A percentile compares a stretch with the other conserved stretches of the same genome.
Conservation (phyloP, 2,888 invertebrate genomes). For the Diarsia brunnea region DNA sequence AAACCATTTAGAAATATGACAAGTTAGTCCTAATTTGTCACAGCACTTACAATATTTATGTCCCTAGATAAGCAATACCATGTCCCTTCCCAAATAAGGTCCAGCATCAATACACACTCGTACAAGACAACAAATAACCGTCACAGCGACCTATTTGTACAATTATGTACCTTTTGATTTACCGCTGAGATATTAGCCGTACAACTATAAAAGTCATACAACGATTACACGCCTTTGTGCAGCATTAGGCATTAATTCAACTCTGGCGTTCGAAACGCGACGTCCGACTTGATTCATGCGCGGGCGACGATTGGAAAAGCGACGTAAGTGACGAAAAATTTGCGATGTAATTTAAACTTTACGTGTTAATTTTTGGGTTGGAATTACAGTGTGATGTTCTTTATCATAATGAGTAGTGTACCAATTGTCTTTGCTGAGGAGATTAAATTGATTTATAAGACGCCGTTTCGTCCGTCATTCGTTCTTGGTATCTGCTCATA, state of each 20-base stretch:
- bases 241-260: conserved; percentile 83
- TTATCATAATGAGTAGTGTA: conserved; percentile 66
- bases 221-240: conserved; percentile 84
- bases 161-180: conserved; percentile 80
- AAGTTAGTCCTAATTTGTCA: conserved; percentile 51
- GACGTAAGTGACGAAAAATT: conserved; percentile 61
- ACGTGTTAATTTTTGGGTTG: conserved; percentile 30
- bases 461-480: conserved; percentile 82
- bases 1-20: conserved; percentile 34
- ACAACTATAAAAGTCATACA: conserved; percentile 81
- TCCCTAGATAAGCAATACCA: conserved; percentile 47
- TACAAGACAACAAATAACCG: conserved; percentile 61
- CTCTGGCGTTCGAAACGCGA: conserved; percentile 73
- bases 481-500: conserved; percentile 84
- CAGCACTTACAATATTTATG: conserved; percentile 45
- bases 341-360: conserved; percentile 59
- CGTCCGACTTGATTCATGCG: conserved; percentile 83
- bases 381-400: conserved; percentile 31
- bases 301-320: conserved; percentile 70
- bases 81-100: conserved; percentile 63
- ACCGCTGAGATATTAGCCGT: conserved; percentile 75
- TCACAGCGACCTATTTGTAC: conserved; percentile 77
- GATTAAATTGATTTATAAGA: conserved; percentile 89
- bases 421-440: conserved; percentile 85
- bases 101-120: conserved; percentile 59